phyloP scores from a whole-genome alignment of 2,113 vertebrate genomes.

The Casuarius casuarius region DNA sequence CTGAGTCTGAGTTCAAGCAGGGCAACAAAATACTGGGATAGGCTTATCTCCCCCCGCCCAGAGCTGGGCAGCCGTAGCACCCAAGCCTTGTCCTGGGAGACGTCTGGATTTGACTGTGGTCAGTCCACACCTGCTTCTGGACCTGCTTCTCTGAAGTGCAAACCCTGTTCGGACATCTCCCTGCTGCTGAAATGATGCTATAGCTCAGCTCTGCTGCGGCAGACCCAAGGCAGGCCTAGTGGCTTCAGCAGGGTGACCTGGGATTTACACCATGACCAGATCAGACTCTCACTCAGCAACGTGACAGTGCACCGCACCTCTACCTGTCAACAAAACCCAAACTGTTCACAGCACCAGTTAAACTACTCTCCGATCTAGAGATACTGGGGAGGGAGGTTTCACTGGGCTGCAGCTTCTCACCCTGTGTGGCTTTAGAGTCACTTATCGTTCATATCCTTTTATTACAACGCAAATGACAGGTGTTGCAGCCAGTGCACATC shows the following conservation, averaged over 20 bases:
- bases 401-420: background rate
- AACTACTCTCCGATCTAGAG: background rate
- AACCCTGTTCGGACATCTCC: background rate
- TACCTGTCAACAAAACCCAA: background rate
- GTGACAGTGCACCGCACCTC: background rate
- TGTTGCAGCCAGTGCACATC: background rate
- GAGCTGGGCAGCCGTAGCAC: background rate
- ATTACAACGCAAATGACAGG: background rate
- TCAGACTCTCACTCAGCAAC: background rate
- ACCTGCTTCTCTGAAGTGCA: background rate
- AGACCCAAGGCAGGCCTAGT: fast-evolving
- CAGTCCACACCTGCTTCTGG: background rate
- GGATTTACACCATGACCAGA: background rate
- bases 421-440: background rate
- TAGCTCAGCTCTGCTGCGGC: fast-evolving
- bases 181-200: background rate
- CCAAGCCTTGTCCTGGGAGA: background rate
- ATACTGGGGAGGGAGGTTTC: background rate
- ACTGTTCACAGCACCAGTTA: background rate
- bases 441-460: background rate
- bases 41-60: background rate
- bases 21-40: background rate
- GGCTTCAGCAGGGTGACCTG: background rate
- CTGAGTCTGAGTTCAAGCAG: background rate
- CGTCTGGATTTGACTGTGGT: background rate